Percentiles rank a stretch among this genome's conserved stretches.
Conservation (phyloP, 1,140 invertebrate genomes). For the Bathynomus jamesi region DNA sequence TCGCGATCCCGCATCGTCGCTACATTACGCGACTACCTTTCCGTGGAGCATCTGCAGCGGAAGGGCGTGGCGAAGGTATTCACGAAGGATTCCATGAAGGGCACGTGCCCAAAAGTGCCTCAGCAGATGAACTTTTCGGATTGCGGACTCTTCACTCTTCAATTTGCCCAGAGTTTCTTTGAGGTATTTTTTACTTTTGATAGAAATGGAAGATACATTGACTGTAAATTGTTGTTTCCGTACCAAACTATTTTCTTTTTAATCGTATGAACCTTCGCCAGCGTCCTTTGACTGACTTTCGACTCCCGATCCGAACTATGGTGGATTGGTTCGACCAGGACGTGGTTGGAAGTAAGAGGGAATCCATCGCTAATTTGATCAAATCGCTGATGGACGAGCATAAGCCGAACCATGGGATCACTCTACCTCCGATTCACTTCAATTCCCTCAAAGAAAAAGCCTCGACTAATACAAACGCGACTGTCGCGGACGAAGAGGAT, state of each 20-base stretch:
- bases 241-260: too few relatives aligned
- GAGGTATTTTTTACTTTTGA: too few relatives aligned
- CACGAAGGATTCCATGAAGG: constrained; percentile 71
- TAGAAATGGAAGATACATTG: too few relatives aligned
- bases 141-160: constrained; percentile 89
- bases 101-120: constrained; percentile 76
- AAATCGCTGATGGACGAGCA: constrained; percentile 42
- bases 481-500: not conserved
- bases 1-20: constrained; percentile 71
- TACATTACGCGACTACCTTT: constrained; percentile 79
- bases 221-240: too few relatives aligned
- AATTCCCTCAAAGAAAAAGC: not conserved
- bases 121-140: constrained; percentile 95
- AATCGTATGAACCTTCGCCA: too few relatives aligned
- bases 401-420: constrained; percentile 37
- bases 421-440: constrained; percentile 26
- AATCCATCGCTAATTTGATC: constrained; percentile 43
- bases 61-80: constrained; percentile 56
- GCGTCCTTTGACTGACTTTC: constrained; percentile 45
- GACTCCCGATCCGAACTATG: constrained; percentile 43
- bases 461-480: too few relatives aligned
- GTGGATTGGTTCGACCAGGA: constrained; percentile 44
- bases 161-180: constrained; percentile 95
- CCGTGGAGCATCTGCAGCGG: constrained; percentile 78
- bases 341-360: constrained; percentile 42